Base-by-base conservation (phyloP, 1,140 invertebrate species). In the Drosophila fuyamai region DNA sequence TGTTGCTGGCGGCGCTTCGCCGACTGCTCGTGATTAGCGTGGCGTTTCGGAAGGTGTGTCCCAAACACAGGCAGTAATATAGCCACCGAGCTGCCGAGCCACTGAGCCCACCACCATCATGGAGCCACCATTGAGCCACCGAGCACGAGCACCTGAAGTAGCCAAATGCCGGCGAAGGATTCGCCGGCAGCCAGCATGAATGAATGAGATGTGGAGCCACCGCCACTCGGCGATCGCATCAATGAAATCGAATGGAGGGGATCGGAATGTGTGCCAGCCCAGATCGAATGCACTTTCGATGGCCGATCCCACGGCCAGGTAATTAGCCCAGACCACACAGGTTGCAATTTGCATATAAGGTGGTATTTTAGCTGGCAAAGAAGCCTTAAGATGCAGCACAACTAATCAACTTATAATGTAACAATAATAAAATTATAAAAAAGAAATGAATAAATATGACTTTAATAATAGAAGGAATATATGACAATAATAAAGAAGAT, bases 21-120 rank as follows among this genome's bases (percentile, higher is more conserved):
- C 66, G 35, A 71, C 65, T 76, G 50, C 71, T 83, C 79, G 79
- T 86, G 83, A 86, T 86, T 86, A 86, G 83, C 83, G 83, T 86
- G 83, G 83, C 83, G 83, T 86, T 86, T 67, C 46, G 43, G 84
- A 68, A 89, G 84, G 84, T 89, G 84, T 89, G 84, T 83, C 84
- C 84, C 79, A 86, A 89, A 80, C 83, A 71, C 72, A 88, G 83
- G 79, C 79, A 82, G 62, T 76, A 14, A 66, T 67, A 68, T 46
- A n/a, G 63, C 58, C 62, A 40, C 38, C 23, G 9, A 23, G 29
- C 55, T 18, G 23, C 23, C 23, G 23, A 23, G 23, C 50, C n/a
- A 54, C 12, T 36, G 50, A 43, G 54, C 38, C n/a, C 23, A 23
- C 29, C 29, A 32, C 29, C 8, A 23, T n/a, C 35, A 7, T n/a